Evolutionary conservation across 2,888 invertebrate genomes (phyloP).

Genomic region (Calameuta idolon): DNA sequence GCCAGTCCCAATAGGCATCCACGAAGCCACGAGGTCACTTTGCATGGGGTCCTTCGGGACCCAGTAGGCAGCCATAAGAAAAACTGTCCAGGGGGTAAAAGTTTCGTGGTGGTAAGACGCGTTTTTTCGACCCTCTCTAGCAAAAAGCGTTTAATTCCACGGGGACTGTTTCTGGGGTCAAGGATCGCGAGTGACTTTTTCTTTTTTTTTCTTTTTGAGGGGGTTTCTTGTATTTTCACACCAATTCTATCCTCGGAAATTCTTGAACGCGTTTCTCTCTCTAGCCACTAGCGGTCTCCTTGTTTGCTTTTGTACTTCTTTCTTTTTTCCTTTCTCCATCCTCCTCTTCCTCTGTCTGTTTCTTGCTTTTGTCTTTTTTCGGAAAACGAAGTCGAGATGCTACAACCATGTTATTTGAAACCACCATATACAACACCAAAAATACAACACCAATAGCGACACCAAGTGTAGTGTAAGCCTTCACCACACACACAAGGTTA

Average conservation of each 20-base stretch:
- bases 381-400: conserved; percentile 28
- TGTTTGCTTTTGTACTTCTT: too few species aligned
- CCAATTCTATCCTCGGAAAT: too few species aligned
- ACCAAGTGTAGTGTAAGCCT: conserved; percentile 66
- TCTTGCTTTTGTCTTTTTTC: too few species aligned
- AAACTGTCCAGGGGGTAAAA: conserved; percentile 22
- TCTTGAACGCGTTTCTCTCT: too few species aligned
- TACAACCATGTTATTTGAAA: conserved; percentile 50
- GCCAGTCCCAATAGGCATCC: too few species aligned
- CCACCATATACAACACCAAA: conserved; percentile 63
- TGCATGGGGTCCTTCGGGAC: conserved; percentile 17
- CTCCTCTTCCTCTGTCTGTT: too few species aligned
- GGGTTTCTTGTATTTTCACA: too few species aligned
- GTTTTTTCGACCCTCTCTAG: not conserved
- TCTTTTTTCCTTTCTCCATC: too few species aligned
- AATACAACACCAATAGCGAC: conserved; percentile 65
- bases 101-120: not conserved
- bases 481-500: conserved; percentile 64
- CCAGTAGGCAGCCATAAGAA: conserved; percentile 11
- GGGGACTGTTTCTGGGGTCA: too few species aligned
- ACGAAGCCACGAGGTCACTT: conserved; percentile 9
- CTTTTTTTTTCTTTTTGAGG: too few species aligned
- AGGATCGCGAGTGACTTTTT: too few species aligned
- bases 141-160: conserved; percentile 3
- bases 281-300: too few species aligned